Percentiles rank a stretch among this genome's conserved stretches.
Evolutionary conservation across 2,888 invertebrate genomes (phyloP).

Genomic region (Pristionchus maxplancki): DNA sequence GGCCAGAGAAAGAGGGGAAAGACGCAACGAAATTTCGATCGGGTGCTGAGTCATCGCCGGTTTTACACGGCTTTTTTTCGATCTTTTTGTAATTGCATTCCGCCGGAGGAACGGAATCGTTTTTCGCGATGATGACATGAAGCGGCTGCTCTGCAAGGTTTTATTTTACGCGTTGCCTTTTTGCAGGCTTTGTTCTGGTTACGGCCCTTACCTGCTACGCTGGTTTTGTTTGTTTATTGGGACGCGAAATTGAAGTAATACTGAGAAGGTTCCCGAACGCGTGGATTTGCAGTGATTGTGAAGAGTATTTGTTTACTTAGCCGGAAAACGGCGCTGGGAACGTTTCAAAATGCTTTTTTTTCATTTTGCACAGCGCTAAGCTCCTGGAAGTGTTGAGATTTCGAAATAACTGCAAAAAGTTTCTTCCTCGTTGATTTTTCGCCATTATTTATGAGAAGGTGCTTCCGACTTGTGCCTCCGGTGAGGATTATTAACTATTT

Average conservation of each 20-base stretch:
- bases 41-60: background rate
- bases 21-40: slow-evolving; percentile 21
- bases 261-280: background rate
- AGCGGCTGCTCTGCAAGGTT: background rate
- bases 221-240: background rate
- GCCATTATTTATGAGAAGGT: background rate
- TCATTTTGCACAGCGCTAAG: background rate
- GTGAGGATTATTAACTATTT: background rate
- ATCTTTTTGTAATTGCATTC: slow-evolving; percentile 23
- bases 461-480: background rate
- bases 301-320: background rate
- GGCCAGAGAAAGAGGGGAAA: slow-evolving; percentile 33
- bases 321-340: background rate
- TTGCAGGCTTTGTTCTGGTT: background rate
- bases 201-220: background rate
- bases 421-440: background rate
- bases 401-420: background rate
- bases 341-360: background rate
- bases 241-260: background rate
- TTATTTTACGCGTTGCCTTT: background rate
- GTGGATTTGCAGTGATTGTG: background rate
- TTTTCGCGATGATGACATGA: background rate
- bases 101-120: background rate
- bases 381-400: background rate
- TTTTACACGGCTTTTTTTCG: background rate